Conservation (phyloP, 2,888 invertebrate genomes). For the Mimas tiliae region DNA sequence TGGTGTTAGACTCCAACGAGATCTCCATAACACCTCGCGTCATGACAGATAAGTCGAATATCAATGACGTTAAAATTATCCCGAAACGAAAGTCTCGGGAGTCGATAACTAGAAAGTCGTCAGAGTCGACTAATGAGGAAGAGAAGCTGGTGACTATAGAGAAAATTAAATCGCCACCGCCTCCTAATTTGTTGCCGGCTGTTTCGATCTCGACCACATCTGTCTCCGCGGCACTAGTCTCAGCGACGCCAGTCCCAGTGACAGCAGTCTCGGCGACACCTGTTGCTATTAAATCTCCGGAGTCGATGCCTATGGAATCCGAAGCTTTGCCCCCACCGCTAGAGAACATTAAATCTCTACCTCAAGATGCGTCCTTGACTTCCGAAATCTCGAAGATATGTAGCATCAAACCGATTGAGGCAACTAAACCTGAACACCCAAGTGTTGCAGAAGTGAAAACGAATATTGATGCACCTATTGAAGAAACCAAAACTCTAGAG, state of each 20-base stretch:
- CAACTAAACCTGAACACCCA: conserved; percentile 27
- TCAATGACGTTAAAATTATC: conserved; percentile 59
- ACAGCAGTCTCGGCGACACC: conserved; percentile 59
- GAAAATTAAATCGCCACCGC: conserved; percentile 67
- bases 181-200: conserved; percentile 54
- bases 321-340: conserved; percentile 67
- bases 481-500: conserved; percentile 33
- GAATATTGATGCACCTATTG: conserved; percentile 29
- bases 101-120: conserved; percentile 64
- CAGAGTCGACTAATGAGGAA: conserved; percentile 65
- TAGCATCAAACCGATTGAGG: conserved; percentile 31
- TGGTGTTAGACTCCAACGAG: conserved; percentile 70
- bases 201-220: conserved; percentile 61
- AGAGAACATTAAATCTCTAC: conserved; percentile 58
- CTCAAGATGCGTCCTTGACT: conserved; percentile 56
- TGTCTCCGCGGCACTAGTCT: conserved; percentile 37
- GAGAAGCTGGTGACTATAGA: conserved; percentile 67
- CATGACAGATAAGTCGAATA: conserved; percentile 53
- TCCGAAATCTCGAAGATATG: conserved; percentile 49
- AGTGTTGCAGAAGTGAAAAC: conserved; percentile 15
- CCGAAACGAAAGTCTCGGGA: conserved; percentile 67
- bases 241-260: conserved; percentile 51
- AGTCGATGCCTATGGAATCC: conserved; percentile 57
- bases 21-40: conserved; percentile 74
- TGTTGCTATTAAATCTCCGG: conserved; percentile 62